phyloP scores from a whole-genome alignment of 2,888 invertebrate species.

The Trissoscelio sp. region DNA sequence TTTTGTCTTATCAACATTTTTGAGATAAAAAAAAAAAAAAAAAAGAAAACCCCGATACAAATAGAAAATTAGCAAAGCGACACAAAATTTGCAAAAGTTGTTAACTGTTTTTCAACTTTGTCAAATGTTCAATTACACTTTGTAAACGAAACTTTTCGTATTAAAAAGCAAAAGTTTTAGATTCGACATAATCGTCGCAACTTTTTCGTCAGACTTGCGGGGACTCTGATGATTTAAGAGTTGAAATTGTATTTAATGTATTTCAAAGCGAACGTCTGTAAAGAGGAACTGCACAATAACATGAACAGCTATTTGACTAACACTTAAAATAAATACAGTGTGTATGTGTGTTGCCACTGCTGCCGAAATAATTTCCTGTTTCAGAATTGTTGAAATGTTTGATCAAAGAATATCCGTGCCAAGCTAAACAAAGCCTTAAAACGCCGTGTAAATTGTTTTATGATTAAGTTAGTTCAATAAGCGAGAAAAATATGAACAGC shows the following conservation, averaged over 20 bases:
- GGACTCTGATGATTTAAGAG: slow-evolving; percentile 1
- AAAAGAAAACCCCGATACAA: neutral
- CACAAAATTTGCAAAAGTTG: too few relatives aligned
- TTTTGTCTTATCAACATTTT: too few relatives aligned
- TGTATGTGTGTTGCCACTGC: too few relatives aligned
- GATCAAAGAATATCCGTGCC: slow-evolving; percentile 37
- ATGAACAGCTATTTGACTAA: neutral
- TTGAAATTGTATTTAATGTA: slow-evolving; percentile 1
- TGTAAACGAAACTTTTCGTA: slow-evolving; percentile 5
- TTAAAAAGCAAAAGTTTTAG: slow-evolving; percentile 5
- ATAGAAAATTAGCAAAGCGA: too few relatives aligned
- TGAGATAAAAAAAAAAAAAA: neutral
- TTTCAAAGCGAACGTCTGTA: neutral
- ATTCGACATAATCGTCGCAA: neutral
- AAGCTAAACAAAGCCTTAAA: slow-evolving; percentile 20
- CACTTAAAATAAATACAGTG: too few relatives aligned
- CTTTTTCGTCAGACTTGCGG: neutral
- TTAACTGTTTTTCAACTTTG: too few relatives aligned
- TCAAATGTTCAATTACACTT: neutral
- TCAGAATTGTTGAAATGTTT: slow-evolving; percentile 31
- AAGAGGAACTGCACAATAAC: slow-evolving; percentile 31
- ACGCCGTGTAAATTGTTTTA: neutral
- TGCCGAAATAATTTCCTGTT: slow-evolving; percentile 30
- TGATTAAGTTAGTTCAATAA: slow-evolving; percentile 28
- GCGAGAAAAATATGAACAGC: neutral